phyloP scores from a whole-genome alignment of 30 jellyfish, hydroid and myxozoan genomes.

The Hydractinia echinata region DNA sequence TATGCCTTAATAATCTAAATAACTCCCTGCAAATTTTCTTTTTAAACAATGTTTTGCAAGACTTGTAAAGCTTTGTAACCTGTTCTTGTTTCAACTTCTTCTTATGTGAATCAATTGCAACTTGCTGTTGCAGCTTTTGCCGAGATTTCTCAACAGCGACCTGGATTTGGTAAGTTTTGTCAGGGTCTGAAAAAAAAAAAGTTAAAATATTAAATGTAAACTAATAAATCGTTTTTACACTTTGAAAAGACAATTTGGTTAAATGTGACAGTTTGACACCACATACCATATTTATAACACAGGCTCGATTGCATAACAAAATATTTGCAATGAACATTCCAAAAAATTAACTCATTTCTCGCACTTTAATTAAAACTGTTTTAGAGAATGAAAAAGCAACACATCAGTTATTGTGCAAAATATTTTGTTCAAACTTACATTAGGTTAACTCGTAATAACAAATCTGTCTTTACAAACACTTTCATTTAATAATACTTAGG shows the following conservation, averaged over 20 bases:
- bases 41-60: no score
- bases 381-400: no score
- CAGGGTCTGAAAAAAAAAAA: constrained; percentile 60
- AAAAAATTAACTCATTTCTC: not conserved
- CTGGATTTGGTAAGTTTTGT: constrained; percentile 50
- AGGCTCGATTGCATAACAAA: not conserved
- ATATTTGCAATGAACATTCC: not conserved
- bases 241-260: not conserved
- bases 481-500: no score
- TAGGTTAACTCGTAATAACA: no score
- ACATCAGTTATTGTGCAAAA: no score
- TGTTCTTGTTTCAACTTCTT: constrained; percentile 39
- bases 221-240: not conserved
- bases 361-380: no score
- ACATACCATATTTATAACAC: not conserved
- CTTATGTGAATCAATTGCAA: constrained; percentile 49
- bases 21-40: no score
- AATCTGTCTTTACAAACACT: no score
- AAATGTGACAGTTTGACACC: not conserved
- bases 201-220: not conserved
- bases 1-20: no score
- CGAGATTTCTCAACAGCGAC: constrained; percentile 77
- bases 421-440: no score
- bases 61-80: constrained; percentile 4
- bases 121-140: constrained; percentile 46